phyloP scores from a whole-genome alignment of 2,797 vertebrate species.

The Holocentrus rufus region DNA sequence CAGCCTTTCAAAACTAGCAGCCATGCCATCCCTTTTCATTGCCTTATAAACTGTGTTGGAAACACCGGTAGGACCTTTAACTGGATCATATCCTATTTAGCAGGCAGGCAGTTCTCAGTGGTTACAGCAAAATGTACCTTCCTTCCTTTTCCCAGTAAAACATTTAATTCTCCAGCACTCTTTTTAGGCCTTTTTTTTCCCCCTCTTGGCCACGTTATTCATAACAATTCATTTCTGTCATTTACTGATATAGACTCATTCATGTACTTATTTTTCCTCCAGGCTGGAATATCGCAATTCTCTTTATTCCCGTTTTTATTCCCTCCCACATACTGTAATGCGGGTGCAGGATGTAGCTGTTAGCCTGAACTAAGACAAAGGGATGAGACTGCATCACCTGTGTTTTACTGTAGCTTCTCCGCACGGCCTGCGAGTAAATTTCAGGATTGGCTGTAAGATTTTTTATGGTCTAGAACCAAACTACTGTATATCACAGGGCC shows the following conservation, averaged over 20 bases:
- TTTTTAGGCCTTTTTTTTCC: not conserved
- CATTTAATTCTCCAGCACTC: not conserved
- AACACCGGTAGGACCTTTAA: constrained; percentile 4
- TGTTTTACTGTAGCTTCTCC: not conserved
- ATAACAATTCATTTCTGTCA: not conserved
- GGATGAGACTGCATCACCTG: not conserved
- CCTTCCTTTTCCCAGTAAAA: not conserved
- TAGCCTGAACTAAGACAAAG: not conserved
- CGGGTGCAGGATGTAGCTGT: not conserved
- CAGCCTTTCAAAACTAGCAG: constrained; percentile 21
- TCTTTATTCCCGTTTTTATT: not conserved
- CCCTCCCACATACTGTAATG: not conserved
- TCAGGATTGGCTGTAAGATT: too few relatives aligned
- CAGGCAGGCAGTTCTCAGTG: not conserved
- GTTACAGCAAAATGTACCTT: constrained; percentile 6
- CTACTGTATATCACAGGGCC: too few relatives aligned
- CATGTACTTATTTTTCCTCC: not conserved
- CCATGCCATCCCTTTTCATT: constrained; percentile 8
- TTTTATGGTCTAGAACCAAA: too few relatives aligned
- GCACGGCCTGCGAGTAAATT: too few relatives aligned
- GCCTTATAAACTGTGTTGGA: constrained; percentile 20
- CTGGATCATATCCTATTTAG: constrained; percentile 4
- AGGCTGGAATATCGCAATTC: not conserved
- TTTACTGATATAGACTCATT: not conserved
- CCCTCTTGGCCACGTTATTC: not conserved